Base-by-base conservation (phyloP, 2,888 invertebrate genomes). In the Acleris holmiana region DNA sequence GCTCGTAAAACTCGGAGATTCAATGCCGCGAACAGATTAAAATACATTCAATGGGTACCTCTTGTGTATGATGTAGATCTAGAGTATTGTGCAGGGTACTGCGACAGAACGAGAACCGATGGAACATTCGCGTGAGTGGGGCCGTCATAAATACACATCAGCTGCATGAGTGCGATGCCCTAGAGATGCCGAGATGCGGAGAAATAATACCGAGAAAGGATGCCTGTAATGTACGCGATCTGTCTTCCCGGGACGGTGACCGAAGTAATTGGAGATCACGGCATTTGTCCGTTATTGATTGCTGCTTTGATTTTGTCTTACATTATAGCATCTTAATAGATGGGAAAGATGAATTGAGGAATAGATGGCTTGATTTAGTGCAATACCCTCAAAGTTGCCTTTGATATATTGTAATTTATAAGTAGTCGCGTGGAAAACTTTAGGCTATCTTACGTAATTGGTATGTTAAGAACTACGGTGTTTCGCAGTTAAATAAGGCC, bases 161-260 rank as follows among this genome's bases (percentile, higher is more conserved):
- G 61, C 50, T 62, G 66, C 67, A 63, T 66, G 60, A 60, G 54
- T 55, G 60, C 60, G 57, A 59, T 49, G 49, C 65, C 66, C 40
- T 21, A 35, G 58, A 51, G 61, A 59, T 54, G 60, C 73, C 68
- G 74, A 35, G 35, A 35, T 35, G 13, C 35, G 3, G 35, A 73
- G 68, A 65, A 73, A 69, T 68, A 73, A 73, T 71, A 71, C 67
- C 47, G 13, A 73, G 69, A 63, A 73, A 69, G 69, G 73, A 73
- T 71, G 71, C 67, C 67, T 72, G 76, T 80, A 77, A 82, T 80
- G 76, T 76, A 63, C 67, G 76, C 73, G 68, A 84, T 84, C 79
- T 72, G 79, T 84, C 83, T 83, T 81, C 56, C 53, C 70, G 70
- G 72, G 80, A 82, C 79, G 78, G 72, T 77, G 75, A 67, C 73